A percentile compares a stretch with the other conserved stretches of the same genome.
These are phyloP conservation scores for Diachasmimorpha longicaudata DNA, from an alignment of 1,140 invertebrate species.

Conservation along the genomic window DNA sequence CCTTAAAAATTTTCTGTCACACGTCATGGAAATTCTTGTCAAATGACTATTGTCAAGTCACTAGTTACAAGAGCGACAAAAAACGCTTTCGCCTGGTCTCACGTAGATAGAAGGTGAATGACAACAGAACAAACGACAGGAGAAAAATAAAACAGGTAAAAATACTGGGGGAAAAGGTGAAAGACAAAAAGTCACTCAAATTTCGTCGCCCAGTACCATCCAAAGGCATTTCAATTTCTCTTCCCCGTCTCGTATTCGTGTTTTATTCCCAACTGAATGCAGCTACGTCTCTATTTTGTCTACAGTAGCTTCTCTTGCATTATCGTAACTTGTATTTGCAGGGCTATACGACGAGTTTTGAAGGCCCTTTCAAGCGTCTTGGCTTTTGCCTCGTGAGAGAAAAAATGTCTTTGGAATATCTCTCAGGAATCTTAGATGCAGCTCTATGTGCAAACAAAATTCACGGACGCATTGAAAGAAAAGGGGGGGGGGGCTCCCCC, in stretches of 20 bases:
- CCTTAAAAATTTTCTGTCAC: too few relatives aligned
- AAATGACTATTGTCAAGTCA: too few relatives aligned
- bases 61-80: neutral
- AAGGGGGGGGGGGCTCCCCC: too few relatives aligned
- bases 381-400: neutral
- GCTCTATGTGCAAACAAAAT: too few relatives aligned
- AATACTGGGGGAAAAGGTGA: slow-evolving; percentile 24
- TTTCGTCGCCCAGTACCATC: slow-evolving; percentile 40
- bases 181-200: slow-evolving; percentile 50
- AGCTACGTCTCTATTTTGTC: slow-evolving; percentile 18
- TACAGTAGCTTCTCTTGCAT: neutral
- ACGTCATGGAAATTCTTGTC: too few relatives aligned
- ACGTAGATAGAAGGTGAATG: neutral
- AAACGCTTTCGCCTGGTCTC: neutral
- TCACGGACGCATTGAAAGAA: too few relatives aligned
- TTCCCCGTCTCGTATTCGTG: neutral
- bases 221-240: slow-evolving; percentile 25
- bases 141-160: slow-evolving; percentile 22
- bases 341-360: neutral
- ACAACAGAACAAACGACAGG: slow-evolving; percentile 1
- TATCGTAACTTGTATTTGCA: neutral
- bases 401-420: too few relatives aligned
- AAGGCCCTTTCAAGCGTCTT: neutral
- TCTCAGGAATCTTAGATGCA: too few relatives aligned
- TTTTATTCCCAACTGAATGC: slow-evolving; percentile 22